phyloP scores from a whole-genome alignment of 1,140 invertebrate species.

The Nautilus pompilius region DNA sequence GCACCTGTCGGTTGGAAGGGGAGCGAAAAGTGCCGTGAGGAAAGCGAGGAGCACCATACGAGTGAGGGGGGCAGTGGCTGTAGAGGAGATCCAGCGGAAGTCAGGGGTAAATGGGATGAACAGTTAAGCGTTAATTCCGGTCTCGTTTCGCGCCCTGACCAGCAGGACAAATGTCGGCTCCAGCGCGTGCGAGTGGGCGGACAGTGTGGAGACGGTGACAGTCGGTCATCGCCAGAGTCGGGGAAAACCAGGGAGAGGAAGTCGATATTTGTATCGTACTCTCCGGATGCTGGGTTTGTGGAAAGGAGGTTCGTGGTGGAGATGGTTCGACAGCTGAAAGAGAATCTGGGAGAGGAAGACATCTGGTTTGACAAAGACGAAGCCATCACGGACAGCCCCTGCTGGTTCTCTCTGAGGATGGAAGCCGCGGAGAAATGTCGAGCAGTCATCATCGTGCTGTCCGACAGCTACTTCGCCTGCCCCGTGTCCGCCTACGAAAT shows the following conservation, averaged over 20 bases:
- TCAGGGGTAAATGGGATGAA: too few relatives aligned
- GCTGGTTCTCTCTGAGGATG: constrained; percentile 50
- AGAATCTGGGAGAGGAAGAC: constrained; percentile 51
- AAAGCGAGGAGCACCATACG: too few relatives aligned
- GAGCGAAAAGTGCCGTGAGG: too few relatives aligned
- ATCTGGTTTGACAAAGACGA: constrained; percentile 55
- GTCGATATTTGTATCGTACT: constrained; percentile 50
- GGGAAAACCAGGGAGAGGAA: constrained; percentile 40
- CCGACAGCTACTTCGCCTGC: constrained; percentile 49
- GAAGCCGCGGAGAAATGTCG: constrained; percentile 50
- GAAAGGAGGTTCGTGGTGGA: constrained; percentile 52
- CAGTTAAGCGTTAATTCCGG: too few relatives aligned
- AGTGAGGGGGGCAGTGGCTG: too few relatives aligned
- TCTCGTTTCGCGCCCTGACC: too few relatives aligned
- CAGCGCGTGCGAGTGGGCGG: background rate
- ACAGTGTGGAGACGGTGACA: background rate
- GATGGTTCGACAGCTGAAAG: constrained; percentile 46
- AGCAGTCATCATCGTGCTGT: constrained; percentile 45
- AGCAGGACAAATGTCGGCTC: too few relatives aligned
- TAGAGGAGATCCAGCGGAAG: too few relatives aligned
- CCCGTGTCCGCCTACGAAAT: constrained; percentile 51
- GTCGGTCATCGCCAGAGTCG: background rate
- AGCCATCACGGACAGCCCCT: constrained; percentile 46
- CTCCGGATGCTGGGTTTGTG: constrained; percentile 51
- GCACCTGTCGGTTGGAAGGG: too few relatives aligned